Conservation (phyloP, 2,888 invertebrate species). For the Cryptus armator region DNA sequence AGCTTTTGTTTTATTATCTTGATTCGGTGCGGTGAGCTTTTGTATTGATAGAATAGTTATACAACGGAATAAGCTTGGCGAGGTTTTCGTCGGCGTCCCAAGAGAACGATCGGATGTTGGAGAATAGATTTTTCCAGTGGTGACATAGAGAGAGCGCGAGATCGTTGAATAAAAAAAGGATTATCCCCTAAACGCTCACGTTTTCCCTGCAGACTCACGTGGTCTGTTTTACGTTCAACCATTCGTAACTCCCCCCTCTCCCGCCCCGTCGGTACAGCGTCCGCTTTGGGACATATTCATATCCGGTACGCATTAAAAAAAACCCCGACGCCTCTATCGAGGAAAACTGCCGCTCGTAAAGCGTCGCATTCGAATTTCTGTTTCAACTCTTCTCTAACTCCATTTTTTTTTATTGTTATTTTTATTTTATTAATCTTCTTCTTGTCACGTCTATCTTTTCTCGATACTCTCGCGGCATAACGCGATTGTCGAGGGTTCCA, state of each 20-base stretch:
- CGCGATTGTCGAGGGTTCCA: slow-evolving; percentile 61
- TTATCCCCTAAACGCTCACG: slow-evolving; percentile 28
- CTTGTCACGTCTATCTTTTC: slow-evolving; percentile 32
- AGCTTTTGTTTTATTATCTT: slow-evolving; percentile 26
- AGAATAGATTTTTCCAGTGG: slow-evolving; percentile 22
- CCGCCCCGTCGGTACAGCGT: not conserved
- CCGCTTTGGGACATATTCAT: slow-evolving; percentile 5
- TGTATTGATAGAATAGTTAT: slow-evolving; percentile 15
- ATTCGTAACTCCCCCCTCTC: slow-evolving; percentile 3
- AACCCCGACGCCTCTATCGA: not conserved
- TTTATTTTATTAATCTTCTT: slow-evolving; percentile 5
- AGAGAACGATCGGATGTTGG: slow-evolving; percentile 11
- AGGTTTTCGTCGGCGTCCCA: slow-evolving; percentile 15
- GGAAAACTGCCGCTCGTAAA: slow-evolving; percentile 16
- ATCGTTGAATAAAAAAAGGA: slow-evolving; percentile 54
- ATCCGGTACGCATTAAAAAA: slow-evolving; percentile 12
- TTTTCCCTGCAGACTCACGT: slow-evolving; percentile 22
- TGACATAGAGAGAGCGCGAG: slow-evolving; percentile 36
- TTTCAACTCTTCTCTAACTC: not conserved
- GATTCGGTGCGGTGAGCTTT: not conserved
- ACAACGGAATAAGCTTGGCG: slow-evolving; percentile 7
- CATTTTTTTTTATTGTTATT: not conserved
- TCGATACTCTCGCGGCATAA: slow-evolving; percentile 48
- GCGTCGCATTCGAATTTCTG: not conserved
- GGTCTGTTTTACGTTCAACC: slow-evolving; percentile 25